Conservation (phyloP, 2,797 vertebrate genomes). For the Pangasius krempfi region DNA sequence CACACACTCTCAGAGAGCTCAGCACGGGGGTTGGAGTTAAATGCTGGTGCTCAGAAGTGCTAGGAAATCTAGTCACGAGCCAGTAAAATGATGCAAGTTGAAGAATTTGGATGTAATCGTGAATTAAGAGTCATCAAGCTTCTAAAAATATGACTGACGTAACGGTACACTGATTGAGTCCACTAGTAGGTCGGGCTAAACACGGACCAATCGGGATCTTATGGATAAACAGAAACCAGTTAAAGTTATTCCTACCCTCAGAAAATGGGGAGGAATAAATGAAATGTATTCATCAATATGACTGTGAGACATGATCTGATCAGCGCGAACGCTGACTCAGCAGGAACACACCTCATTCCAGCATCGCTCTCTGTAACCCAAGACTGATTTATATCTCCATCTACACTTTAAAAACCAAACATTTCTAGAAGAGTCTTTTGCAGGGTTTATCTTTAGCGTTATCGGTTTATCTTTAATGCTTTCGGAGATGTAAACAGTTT, state of each 20-base stretch:
- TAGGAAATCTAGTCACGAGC: background rate
- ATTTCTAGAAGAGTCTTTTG: too few species aligned
- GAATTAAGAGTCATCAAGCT: background rate
- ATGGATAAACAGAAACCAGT: background rate
- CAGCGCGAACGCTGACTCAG: background rate
- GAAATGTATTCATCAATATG: background rate
- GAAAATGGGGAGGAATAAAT: background rate
- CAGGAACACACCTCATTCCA: background rate
- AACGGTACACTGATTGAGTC: background rate
- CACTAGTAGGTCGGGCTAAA: background rate
- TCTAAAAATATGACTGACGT: background rate
- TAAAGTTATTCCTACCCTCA: background rate
- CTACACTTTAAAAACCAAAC: background rate
- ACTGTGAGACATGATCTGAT: background rate
- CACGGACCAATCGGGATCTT: background rate
- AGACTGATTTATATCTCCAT: background rate
- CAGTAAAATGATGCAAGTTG: conserved; percentile 10
- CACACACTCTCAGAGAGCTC: conserved; percentile 7
- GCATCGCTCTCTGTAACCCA: background rate
- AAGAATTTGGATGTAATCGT: background rate
- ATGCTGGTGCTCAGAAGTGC: background rate
- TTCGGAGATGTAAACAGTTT: background rate
- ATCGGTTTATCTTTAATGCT: background rate
- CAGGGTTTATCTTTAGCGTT: background rate
- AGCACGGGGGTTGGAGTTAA: background rate